A percentile compares a stretch with the other conserved stretches of the same genome.
Evolutionary conservation across 2,888 invertebrate species (phyloP).

Genomic region (Kuschelorhynchus macadamiae): DNA sequence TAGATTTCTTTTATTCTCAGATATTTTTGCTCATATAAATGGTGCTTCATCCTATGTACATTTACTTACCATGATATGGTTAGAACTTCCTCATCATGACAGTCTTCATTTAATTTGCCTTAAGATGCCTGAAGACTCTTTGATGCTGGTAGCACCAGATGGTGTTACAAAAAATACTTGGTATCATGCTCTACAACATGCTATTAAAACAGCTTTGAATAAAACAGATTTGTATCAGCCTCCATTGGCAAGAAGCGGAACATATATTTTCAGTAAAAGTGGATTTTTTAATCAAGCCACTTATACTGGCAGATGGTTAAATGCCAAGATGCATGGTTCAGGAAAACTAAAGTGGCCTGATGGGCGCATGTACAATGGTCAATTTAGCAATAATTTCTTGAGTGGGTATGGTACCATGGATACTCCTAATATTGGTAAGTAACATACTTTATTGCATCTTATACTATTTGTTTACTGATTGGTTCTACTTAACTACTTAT

Average conservation of each 20-base stretch:
- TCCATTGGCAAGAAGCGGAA: conserved; percentile 80
- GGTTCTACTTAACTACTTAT: too few species aligned
- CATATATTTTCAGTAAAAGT: conserved; percentile 82
- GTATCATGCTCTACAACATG: conserved; percentile 82
- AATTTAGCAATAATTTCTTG: conserved; percentile 81
- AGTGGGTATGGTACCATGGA: conserved; percentile 82
- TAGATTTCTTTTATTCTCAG: conserved; percentile 86
- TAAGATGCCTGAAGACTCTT: conserved; percentile 83
- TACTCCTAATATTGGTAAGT: conserved; percentile 74
- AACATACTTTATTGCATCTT: background rate
- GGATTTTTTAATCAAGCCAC: conserved; percentile 82
- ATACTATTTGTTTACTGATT: background rate
- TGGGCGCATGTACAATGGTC: conserved; percentile 85
- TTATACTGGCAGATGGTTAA: conserved; percentile 86
- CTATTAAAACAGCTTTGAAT: conserved; percentile 79
- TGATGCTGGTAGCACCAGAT: conserved; percentile 76
- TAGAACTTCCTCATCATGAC: conserved; percentile 80
- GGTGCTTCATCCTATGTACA: conserved; percentile 76
- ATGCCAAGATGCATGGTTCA: conserved; percentile 86
- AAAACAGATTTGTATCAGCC: conserved; percentile 76
- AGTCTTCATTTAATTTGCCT: conserved; percentile 77
- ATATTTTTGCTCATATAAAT: conserved; percentile 82
- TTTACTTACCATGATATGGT: conserved; percentile 84
- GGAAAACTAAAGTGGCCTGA: conserved; percentile 88
- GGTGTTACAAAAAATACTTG: conserved; percentile 84